Conservation (phyloP, 2,113 vertebrate genomes). For the Gavia stellata region DNA sequence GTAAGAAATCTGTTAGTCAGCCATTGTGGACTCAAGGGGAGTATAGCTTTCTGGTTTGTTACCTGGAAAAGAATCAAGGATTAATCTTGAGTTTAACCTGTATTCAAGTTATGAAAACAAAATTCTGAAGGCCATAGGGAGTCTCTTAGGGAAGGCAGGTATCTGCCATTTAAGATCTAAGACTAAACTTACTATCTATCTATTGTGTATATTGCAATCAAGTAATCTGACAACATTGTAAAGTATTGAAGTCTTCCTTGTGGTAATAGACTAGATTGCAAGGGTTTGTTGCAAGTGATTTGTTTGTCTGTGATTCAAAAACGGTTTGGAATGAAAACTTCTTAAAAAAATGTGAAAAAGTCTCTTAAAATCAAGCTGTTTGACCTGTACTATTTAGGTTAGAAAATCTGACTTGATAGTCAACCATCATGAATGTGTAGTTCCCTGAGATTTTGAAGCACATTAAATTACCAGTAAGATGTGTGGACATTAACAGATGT, state of each 20-base stretch:
- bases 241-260: background rate
- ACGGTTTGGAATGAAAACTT: background rate
- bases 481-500: background rate
- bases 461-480: background rate
- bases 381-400: background rate
- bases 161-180: background rate
- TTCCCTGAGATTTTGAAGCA: background rate
- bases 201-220: background rate
- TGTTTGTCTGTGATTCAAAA: background rate
- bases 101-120: background rate
- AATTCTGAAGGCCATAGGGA: background rate
- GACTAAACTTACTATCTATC: background rate
- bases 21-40: background rate
- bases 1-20: background rate
- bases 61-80: background rate
- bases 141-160: background rate
- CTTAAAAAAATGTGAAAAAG: background rate
- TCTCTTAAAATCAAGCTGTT: background rate
- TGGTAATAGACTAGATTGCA: background rate
- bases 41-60: background rate
- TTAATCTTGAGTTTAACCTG: background rate
- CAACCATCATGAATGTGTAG: rapidly evolving
- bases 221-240: background rate
- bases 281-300: background rate
- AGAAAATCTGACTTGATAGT: background rate